phyloP scores from a whole-genome alignment of 2,113 vertebrate species.

The Perognathus longimembris region DNA sequence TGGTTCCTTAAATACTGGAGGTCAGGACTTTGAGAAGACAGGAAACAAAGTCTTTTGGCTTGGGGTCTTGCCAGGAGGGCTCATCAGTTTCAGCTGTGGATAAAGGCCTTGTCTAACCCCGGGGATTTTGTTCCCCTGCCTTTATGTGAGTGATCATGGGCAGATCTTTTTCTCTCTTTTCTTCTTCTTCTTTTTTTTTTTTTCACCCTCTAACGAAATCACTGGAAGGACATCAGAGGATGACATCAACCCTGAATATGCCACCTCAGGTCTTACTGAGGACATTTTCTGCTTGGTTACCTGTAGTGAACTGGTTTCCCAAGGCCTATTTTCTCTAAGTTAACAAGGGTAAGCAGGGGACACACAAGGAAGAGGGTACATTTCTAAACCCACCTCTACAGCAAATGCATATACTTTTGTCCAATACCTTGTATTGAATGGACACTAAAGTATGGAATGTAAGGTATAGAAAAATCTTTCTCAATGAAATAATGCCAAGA shows the following conservation, averaged over 20 bases:
- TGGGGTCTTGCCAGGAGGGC: conserved; percentile 78
- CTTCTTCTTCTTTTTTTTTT: too few relatives aligned
- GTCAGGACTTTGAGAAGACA: conserved; percentile 83
- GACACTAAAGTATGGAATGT: not conserved
- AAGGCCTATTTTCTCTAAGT: not conserved
- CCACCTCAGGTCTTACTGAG: conserved; percentile 31
- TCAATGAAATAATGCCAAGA: not conserved
- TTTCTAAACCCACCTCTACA: not conserved
- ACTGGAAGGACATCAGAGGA: conserved; percentile 66
- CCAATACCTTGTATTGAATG: not conserved
- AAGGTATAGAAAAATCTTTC: not conserved
- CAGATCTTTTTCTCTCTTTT: conserved; percentile 70
- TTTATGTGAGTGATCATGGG: conserved; percentile 48
- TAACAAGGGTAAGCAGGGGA: not conserved
- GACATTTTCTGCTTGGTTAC: conserved; percentile 59
- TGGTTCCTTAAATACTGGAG: conserved; percentile 83
- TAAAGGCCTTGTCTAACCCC: conserved; percentile 69
- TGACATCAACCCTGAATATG: conserved; percentile 48
- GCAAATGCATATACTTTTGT: not conserved
- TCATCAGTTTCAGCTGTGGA: conserved; percentile 78
- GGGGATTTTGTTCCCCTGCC: conserved; percentile 24
- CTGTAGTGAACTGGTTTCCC: conserved; percentile 24
- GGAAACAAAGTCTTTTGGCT: conserved; percentile 79
- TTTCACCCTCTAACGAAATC: not conserved
- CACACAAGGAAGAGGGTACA: not conserved